Base-by-base conservation (phyloP, 2,888 invertebrate genomes). In the Oxytorus armatus region DNA sequence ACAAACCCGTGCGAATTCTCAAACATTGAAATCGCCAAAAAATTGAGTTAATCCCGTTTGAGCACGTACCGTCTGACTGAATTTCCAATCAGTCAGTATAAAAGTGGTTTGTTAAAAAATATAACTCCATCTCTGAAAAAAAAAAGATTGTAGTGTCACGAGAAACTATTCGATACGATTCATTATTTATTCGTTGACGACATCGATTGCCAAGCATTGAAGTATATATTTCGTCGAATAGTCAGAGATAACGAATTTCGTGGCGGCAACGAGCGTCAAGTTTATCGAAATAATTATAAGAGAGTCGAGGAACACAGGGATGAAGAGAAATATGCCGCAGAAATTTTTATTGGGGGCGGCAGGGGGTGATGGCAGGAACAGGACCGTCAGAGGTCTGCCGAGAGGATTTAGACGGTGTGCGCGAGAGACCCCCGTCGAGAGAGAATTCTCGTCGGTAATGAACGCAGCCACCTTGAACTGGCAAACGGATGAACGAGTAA, bases 381-480 rank as follows among this genome's bases (percentile, higher is more conserved):
- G 63, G 18, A 73, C 44, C 36, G 57, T 51, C 49, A 55, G 39
- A 42, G 63, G 59, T 51, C 39, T 53, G 44, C 44, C 57, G 72
- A 61, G 69, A 66, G 75, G 57, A 69, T 73, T 81, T 73, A 49
- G 66, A 36, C 65, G 49, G 69, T 44, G 44, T 65, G 55, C 21
- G 42, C 14, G 29, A 55, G 29, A 44, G 44, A 68, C n/a, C 25
- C 74, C 33, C 47, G 57, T 33, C 72, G 49, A 25, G 70, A 59
- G 59, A 25, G 53, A 66, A 49, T 75, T 81, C 63, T 42, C 63
- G 69, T 42, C 86, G 87, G 86, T 90, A 90, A 90, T 89, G 90
- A 91, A 88, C 87, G 89, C 88, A 89, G 88, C 90, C 90, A 90
- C 91, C 90, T 91, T 90, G 90, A 91, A 90, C 88, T 88, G 90